Percentiles rank a stretch among this genome's conserved stretches.
Conservation (phyloP, 2,888 invertebrate species). For the Nasonia oneida region DNA sequence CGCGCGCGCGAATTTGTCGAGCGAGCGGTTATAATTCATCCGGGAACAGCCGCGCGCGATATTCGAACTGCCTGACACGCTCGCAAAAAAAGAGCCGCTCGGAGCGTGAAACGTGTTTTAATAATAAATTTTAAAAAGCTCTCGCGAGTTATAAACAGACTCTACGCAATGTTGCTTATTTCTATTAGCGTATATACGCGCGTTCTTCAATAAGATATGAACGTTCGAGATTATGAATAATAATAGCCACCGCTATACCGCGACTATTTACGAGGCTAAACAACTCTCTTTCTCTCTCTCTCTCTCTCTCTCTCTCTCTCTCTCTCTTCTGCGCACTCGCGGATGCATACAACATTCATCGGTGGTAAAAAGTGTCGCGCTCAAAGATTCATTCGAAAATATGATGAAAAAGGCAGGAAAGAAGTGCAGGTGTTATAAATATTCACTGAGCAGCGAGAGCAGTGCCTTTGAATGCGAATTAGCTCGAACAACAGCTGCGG, state of each 20-base stretch:
- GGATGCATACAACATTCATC: background rate
- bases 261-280: background rate
- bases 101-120: conserved; percentile 35
- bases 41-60: conserved; percentile 20
- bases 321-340: no score
- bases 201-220: background rate
- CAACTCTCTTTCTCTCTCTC: background rate
- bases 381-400: background rate
- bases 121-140: conserved; percentile 17
- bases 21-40: conserved; percentile 53
- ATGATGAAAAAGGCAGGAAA: background rate
- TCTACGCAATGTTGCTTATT: background rate
- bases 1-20: conserved; percentile 38
- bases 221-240: background rate
- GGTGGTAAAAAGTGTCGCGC: background rate
- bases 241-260: background rate
- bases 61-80: conserved; percentile 2
- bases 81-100: background rate
- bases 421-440: background rate
- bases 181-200: background rate
- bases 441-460: conserved; percentile 2
- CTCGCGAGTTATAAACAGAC: background rate
- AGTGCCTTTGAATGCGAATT: background rate
- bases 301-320: no score
- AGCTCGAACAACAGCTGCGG: background rate